Conservation (phyloP, 64 coral and sea anemone genomes). For the Catalaphyllia jardinei region DNA sequence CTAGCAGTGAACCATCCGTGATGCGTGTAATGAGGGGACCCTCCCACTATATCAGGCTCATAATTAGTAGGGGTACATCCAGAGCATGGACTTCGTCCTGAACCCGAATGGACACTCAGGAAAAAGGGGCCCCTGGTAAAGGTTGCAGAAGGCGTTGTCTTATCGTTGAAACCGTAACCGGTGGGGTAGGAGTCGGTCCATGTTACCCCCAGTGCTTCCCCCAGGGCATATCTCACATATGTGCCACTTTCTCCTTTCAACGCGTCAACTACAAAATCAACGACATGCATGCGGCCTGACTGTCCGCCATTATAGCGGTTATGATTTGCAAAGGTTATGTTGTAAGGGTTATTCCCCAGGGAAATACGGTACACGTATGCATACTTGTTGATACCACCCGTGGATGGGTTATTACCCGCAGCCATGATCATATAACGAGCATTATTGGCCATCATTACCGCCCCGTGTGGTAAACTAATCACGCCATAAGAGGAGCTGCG, state of each 20-base stretch:
- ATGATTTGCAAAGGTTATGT: conserved; percentile 84
- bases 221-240: conserved; percentile 47
- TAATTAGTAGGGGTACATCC: neutral
- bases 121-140: conserved; percentile 72
- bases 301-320: conserved; percentile 62
- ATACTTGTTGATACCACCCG: conserved; percentile 70
- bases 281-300: conserved; percentile 72
- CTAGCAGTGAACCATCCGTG: conserved; percentile 66
- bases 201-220: conserved; percentile 59
- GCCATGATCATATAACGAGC: conserved; percentile 89
- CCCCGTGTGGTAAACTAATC: conserved; percentile 62
- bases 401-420: conserved; percentile 69
- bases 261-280: conserved; percentile 70
- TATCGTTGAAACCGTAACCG: conserved; percentile 67
- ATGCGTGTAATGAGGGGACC: conserved; percentile 43
- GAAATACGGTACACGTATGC: conserved; percentile 70
- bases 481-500: conserved; percentile 44
- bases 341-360: conserved; percentile 60
- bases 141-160: neutral
- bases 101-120: conserved; percentile 67
- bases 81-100: conserved; percentile 6
- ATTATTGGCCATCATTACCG: conserved; percentile 60
- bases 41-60: conserved; percentile 48
- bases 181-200: conserved; percentile 75
- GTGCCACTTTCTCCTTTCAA: conserved; percentile 78